Evolutionary conservation across 1,140 invertebrate species (phyloP).

Genomic region (Panagrolaimus sp.): DNA sequence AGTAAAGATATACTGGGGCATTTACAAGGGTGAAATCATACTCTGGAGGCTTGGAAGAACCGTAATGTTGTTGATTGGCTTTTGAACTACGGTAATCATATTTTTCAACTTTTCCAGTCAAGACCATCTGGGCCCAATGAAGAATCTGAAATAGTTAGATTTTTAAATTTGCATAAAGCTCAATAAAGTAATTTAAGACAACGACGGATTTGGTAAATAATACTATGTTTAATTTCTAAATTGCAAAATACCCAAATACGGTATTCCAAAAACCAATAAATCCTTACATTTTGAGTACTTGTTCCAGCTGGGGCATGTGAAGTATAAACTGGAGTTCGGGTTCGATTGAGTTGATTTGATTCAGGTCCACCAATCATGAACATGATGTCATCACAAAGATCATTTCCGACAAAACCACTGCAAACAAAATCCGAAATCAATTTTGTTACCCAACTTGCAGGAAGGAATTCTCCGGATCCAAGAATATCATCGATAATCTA

Average conservation of each 20-base stretch:
- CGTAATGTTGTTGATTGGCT: conserved; percentile 27
- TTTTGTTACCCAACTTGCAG: not conserved
- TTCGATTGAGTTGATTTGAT: conserved; percentile 21
- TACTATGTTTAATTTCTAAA: too few relatives aligned
- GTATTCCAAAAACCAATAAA: too few relatives aligned
- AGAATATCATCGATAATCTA: conserved; percentile 7
- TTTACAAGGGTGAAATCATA: conserved; percentile 23
- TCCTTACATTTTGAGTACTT: conserved; percentile 25
- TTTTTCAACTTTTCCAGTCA: conserved; percentile 21
- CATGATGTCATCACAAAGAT: conserved; percentile 22
- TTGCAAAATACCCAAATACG: too few relatives aligned
- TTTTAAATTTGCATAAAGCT: too few relatives aligned
- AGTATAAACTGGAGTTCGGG: conserved; percentile 34
- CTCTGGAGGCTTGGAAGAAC: conserved; percentile 13
- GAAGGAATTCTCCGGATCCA: conserved; percentile 24
- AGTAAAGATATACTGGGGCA: conserved; percentile 10
- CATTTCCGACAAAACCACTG: not conserved
- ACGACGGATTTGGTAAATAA: too few relatives aligned
- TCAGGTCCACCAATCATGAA: conserved; percentile 27
- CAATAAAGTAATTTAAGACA: too few relatives aligned
- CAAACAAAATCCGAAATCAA: conserved; percentile 20
- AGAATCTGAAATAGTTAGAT: not conserved
- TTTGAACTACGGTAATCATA: conserved; percentile 19
- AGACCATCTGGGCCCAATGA: conserved; percentile 26
- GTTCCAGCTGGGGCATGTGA: conserved; percentile 25